A percentile compares a stretch with the other conserved stretches of the same genome.
Conservation (phyloP, 2,797 vertebrate species). For the Squalus acanthias region DNA sequence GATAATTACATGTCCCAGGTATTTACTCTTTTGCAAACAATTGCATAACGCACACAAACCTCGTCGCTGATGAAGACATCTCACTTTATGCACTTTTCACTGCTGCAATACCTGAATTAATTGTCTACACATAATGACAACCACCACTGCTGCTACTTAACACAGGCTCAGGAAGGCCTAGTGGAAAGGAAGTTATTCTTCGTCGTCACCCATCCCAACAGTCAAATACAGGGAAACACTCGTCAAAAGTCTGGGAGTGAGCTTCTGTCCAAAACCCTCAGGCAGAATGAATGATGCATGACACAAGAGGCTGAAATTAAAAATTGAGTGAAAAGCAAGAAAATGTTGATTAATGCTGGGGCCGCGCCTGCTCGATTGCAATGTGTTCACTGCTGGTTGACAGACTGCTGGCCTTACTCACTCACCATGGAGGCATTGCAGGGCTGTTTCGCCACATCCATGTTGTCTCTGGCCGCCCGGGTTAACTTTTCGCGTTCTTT, state of each 20-base stretch:
- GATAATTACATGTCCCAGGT: background rate
- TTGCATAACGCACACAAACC: background rate
- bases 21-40: background rate
- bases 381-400: background rate
- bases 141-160: background rate
- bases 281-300: background rate
- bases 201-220: background rate
- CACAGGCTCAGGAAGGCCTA: background rate
- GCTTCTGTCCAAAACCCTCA: too few species aligned
- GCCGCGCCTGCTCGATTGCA: background rate
- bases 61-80: too few species aligned
- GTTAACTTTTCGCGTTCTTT: slow-evolving; percentile 87
- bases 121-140: background rate
- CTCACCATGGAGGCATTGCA: slow-evolving; percentile 84
- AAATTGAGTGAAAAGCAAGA: background rate
- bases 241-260: background rate
- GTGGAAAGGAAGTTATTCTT: background rate
- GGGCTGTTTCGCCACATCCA: slow-evolving; percentile 90
- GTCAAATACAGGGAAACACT: background rate
- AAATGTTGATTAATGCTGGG: background rate
- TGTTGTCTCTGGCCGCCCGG: slow-evolving; percentile 72
- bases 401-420: background rate
- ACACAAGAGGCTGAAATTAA: background rate
- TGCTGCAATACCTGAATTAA: background rate
- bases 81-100: too few species aligned